Evolutionary conservation across 2,888 invertebrate genomes (phyloP), one percentile per base, ranked within the genome.

Genomic region (Oscheius sp.): DNA sequence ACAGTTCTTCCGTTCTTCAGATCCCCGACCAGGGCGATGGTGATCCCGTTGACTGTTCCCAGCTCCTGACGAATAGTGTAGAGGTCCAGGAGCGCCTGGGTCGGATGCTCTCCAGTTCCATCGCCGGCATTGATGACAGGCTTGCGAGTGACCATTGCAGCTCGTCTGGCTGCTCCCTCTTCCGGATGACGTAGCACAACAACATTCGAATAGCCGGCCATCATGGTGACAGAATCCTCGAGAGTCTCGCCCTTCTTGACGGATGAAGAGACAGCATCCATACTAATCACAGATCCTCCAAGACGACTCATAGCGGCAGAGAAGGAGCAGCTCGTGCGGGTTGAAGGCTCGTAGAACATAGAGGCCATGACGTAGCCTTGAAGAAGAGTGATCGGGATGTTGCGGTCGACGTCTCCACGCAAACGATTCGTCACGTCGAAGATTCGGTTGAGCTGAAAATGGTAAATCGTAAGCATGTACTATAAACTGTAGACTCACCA

Each of bases 1-100:
- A 99, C 99, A 1, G 99, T 99, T 51, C 99, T 93, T 0, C 99
- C 98, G 90, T 99, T 94, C 90, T 96, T 96, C 84, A 99, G 91
- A 90, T 99, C 99, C 4, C 99, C 99, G 32, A 98, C 97, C 93
- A 99, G 94, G 0, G 98, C 98, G 70, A 99, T 96, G 0, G 95
- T 96, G 10, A 99, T 92, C 0, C 96, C 96, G 89, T 99, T 98
- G 0, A 99, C 97, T 0, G 98, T 99, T 84, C 98, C 98, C 78
- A 99, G 95, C 92, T 99, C 98, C 91, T 99, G 96, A 79, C 98
- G 92, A 85, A 99, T 99, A 4, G 99, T 98, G 89, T 97, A 99
- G 2, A 98, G 93, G 89, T 99, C 99, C 10, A 99, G 91, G 13
- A 99, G 91, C 0, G 99, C 99, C 91, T 99, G 99, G 0, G 96